Base-by-base conservation (phyloP, 2,888 invertebrate genomes). In the Callyntrura sp. region DNA sequence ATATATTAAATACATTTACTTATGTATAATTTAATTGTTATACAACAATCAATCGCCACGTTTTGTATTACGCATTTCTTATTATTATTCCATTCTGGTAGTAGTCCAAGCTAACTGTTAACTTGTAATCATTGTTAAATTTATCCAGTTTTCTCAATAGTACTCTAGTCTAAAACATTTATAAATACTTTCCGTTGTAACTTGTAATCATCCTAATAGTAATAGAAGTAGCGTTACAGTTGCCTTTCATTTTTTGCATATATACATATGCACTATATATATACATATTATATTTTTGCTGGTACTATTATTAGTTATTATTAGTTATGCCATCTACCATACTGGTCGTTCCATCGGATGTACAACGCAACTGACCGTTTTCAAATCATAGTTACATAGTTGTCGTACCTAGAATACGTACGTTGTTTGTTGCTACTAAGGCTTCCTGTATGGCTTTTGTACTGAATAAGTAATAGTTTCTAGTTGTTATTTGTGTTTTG, bases 91-190 rank as follows among this genome's bases (percentile, higher is more conserved):
- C 51, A 51, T 51, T 51, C 14, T 14, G 51, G 11, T 51, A 51
- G 51, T 51, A 51, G 51, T 51, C 51, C 51, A 60, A 60, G 60
- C 60, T 23, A 57, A 60, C 20, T 60, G 23, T 17, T 60, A 60
- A 51, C 51, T 51, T 51, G 51, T 51, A 14, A 14, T 51, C 51
- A 35, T 35, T 35, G 35, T 35, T 35, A 35, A 35, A 35, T 51
- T 3, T 51, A 51, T 51, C 51, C 11, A 2, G 51, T 51, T 14
- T 51, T 51, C 14, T 51, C 51, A 14, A 51, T 51, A 35, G 51
- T 51, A 51, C 1, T 51, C 35, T 35, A 35, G 35, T 35, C 35
- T 35, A 35, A 35, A 35, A 35, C 14, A 11, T 51, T 51, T 9
- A 14, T 2, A 51, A 5, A 14, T 51, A 51, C 51, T 14, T 51